A percentile compares a stretch with the other conserved stretches of the same genome.
phyloP scores from a whole-genome alignment of 2,113 vertebrate genomes.

The Corythaeola cristata region DNA sequence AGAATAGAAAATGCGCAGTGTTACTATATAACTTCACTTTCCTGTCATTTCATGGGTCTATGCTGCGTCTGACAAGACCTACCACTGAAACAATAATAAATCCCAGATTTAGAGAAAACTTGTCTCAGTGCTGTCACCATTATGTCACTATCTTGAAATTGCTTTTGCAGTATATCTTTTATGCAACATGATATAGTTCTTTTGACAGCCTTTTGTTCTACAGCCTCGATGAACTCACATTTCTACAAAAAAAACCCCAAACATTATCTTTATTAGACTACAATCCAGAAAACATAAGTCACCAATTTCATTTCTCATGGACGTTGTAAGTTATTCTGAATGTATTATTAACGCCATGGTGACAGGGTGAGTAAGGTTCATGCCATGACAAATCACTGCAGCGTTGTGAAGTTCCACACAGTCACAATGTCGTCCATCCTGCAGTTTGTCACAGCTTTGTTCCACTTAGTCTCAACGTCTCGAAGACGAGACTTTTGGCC shows the following conservation, averaged over 20 bases:
- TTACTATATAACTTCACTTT: neutral
- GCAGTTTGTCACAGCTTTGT: neutral
- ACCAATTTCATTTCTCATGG: neutral
- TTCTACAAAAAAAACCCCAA: neutral
- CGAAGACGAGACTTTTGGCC: neutral
- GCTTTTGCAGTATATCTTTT: neutral
- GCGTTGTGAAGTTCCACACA: neutral
- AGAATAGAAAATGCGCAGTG: neutral
- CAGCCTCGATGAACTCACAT: neutral
- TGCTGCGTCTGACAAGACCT: neutral
- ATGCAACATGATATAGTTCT: neutral
- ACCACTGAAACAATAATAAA: neutral
- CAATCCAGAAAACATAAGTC: neutral
- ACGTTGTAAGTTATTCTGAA: neutral
- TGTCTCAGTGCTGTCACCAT: neutral
- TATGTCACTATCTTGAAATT: neutral
- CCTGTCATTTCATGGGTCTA: neutral
- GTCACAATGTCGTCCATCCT: neutral
- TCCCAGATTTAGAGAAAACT: neutral
- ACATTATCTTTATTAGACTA: neutral
- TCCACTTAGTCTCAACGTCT: neutral
- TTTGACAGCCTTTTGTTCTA: neutral
- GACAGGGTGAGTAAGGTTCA: constrained; percentile 24
- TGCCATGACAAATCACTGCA: neutral
- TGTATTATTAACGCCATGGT: neutral